Evolutionary conservation across 2,888 invertebrate species (phyloP).

Genomic region (Lamproptera curius): DNA sequence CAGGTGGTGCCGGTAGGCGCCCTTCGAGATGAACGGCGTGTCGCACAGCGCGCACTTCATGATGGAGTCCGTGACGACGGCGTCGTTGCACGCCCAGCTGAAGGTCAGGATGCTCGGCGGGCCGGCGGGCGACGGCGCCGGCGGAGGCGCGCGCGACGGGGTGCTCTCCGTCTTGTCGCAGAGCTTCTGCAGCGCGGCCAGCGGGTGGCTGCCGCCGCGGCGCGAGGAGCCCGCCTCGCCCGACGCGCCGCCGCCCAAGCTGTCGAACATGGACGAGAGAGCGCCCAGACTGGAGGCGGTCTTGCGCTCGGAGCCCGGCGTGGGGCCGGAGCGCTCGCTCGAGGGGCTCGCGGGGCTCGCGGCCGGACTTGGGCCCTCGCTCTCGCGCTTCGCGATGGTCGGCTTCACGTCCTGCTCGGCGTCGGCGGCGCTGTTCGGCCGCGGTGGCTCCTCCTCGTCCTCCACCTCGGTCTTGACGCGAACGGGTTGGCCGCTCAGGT

Average conservation of each 20-base stretch:
- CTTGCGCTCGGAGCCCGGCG: conserved; percentile 82
- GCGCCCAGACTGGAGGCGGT: conserved; percentile 87
- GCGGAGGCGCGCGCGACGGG: conserved; percentile 76
- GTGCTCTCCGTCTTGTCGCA: conserved; percentile 96
- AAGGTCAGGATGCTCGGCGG: conserved; percentile 93
- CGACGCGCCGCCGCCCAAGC: conserved; percentile 75
- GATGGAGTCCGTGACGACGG: conserved; percentile 91
- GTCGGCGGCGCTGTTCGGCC: conserved; percentile 57
- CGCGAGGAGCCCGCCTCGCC: conserved; percentile 78
- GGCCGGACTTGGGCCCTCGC: conserved; percentile 73
- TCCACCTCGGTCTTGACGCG: conserved; percentile 82
- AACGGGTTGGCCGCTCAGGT: conserved; percentile 63
- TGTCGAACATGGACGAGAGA: conserved; percentile 94
- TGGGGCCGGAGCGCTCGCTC: conserved; percentile 85
- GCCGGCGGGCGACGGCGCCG: conserved; percentile 79
- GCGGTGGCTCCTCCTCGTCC: conserved; percentile 78
- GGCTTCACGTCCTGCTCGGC: conserved; percentile 61
- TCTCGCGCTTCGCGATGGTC: conserved; percentile 70
- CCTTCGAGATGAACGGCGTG: conserved; percentile 97
- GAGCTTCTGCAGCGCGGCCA: conserved; percentile 96
- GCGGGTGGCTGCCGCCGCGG: conserved; percentile 89
- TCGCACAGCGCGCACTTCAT: conserved; percentile 98
- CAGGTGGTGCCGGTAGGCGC: conserved; percentile 96
- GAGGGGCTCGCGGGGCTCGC: conserved; percentile 86
- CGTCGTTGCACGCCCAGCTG: conserved; percentile 97